Conservation (phyloP, 2,888 invertebrate genomes). For the Lepas anatifera region DNA sequence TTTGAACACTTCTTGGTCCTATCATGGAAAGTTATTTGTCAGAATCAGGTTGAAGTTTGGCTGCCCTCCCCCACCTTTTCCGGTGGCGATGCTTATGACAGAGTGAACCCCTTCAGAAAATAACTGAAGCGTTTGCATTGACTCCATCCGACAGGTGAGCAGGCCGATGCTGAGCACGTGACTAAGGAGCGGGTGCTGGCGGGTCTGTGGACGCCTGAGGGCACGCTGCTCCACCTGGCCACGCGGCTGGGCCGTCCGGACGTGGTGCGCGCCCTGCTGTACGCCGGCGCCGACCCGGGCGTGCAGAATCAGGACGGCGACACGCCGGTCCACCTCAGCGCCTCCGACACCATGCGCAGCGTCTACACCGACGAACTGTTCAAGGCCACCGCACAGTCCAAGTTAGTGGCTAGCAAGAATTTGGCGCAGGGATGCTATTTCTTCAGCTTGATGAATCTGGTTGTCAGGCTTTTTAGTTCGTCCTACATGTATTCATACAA, state of each 20-base stretch:
- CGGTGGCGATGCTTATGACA: not conserved
- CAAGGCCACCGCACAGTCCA: constrained; percentile 46
- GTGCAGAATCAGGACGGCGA: constrained; percentile 43
- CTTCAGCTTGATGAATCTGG: too few species aligned
- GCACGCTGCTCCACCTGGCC: constrained; percentile 44
- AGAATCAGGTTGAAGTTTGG: not conserved
- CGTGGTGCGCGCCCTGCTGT: constrained; percentile 44
- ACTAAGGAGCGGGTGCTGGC: constrained; percentile 39
- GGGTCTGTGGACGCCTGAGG: constrained; percentile 39
- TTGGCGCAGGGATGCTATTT: too few species aligned
- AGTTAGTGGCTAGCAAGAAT: too few species aligned
- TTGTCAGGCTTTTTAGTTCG: too few species aligned
- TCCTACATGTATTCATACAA: too few species aligned
- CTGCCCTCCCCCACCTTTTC: not conserved
- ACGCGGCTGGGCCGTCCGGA: constrained; percentile 43
- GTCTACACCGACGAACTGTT: constrained; percentile 48
- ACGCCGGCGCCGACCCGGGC: constrained; percentile 46
- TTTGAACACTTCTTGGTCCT: too few species aligned
- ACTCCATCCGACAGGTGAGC: constrained; percentile 19
- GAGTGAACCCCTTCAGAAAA: not conserved
- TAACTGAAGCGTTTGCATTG: too few species aligned
- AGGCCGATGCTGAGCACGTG: constrained; percentile 32
- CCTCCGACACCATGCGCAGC: constrained; percentile 38
- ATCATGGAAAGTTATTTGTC: too few species aligned
- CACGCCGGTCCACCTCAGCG: constrained; percentile 43